A percentile compares a stretch with the other conserved stretches of the same genome.
Evolutionary conservation across 1,140 invertebrate species (phyloP).

Genomic region (Sinonovacula constricta): DNA sequence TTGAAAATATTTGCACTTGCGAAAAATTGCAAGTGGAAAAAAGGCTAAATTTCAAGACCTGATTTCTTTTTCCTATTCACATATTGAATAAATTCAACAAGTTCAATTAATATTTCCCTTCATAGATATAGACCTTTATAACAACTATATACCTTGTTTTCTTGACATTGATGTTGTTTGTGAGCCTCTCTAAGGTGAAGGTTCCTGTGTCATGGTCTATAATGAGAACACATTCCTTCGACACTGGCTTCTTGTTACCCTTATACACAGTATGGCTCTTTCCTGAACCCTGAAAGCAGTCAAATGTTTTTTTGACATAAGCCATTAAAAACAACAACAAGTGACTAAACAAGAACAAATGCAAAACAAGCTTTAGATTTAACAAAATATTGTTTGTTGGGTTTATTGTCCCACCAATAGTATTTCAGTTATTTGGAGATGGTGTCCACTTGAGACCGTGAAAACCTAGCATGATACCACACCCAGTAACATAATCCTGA

Average conservation of each 20-base stretch:
- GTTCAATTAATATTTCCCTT: not conserved
- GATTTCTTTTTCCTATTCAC: not conserved
- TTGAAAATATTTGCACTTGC: no score
- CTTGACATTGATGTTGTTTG: constrained; percentile 94
- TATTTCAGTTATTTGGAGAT: no score
- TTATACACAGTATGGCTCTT: constrained; percentile 95
- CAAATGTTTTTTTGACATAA: no score
- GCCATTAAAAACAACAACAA: no score
- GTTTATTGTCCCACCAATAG: no score
- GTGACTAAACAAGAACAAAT: no score
- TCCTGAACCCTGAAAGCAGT: constrained; percentile 92
- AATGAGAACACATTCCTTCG: constrained; percentile 96
- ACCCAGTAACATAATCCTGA: no score
- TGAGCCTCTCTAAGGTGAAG: constrained; percentile 94
- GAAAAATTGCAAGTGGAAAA: no score
- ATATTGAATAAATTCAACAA: not conserved
- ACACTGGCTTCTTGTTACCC: constrained; percentile 92
- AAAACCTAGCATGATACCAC: no score
- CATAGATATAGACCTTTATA: not conserved
- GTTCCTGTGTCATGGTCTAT: constrained; percentile 94
- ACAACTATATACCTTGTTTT: constrained; percentile 94
- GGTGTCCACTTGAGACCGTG: no score
- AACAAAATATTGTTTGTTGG: no score
- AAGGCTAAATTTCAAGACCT: not conserved
- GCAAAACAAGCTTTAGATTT: no score